phyloP scores from a whole-genome alignment of 2,113 vertebrate species.

The Leptosomus discolor region DNA sequence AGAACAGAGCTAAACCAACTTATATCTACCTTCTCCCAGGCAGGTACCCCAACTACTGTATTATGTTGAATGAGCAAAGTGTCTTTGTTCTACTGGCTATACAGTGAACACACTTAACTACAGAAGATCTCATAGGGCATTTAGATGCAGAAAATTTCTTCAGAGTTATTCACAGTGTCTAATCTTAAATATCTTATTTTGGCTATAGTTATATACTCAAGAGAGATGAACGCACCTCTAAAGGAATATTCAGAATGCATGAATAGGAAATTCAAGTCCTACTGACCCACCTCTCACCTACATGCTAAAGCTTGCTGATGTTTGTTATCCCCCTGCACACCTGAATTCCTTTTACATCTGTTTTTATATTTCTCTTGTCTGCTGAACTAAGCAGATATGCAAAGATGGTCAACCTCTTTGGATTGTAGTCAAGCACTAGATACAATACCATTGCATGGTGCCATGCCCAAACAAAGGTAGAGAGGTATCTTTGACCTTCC shows the following conservation, averaged over 20 bases:
- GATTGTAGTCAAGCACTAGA: neutral
- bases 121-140: neutral
- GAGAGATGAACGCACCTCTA: neutral
- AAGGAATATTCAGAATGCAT: neutral
- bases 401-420: neutral
- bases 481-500: neutral
- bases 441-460: neutral
- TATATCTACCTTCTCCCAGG: neutral
- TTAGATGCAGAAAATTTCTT: neutral
- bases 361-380: neutral
- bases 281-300: neutral
- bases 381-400: neutral
- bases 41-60: neutral
- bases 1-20: neutral
- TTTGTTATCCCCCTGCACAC: neutral
- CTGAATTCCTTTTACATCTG: neutral
- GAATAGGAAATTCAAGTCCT: neutral
- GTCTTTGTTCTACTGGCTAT: neutral
- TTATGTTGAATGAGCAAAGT: neutral
- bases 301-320: neutral
- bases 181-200: neutral
- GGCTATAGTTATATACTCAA: neutral
- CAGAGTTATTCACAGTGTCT: neutral
- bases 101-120: neutral
- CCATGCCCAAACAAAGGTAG: neutral